phyloP scores from a whole-genome alignment of 2,888 invertebrate species.

The Diploptera punctata region DNA sequence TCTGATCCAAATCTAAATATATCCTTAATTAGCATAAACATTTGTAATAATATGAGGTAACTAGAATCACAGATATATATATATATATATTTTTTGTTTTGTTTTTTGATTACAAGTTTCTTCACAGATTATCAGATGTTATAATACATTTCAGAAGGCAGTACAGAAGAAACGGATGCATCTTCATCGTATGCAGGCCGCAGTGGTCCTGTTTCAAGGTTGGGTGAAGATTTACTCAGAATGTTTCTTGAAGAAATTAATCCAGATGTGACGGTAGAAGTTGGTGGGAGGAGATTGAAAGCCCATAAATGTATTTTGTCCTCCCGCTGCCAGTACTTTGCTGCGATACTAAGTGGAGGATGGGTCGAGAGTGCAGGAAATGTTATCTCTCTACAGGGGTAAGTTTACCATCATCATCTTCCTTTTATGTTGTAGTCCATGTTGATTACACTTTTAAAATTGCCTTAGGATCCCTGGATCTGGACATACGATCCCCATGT shows the following conservation, averaged over 20 bases:
- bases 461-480: too few relatives aligned
- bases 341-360: constrained; percentile 86
- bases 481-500: too few relatives aligned
- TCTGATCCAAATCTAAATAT: too few relatives aligned
- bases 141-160: constrained; percentile 50
- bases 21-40: too few relatives aligned
- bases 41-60: too few relatives aligned
- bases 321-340: constrained; percentile 92
- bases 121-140: too few relatives aligned
- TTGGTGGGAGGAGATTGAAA: constrained; percentile 80
- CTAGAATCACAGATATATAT: too few relatives aligned
- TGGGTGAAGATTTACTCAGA: constrained; percentile 85
- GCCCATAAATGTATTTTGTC: constrained; percentile 93
- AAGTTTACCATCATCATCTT: constrained; percentile 50
- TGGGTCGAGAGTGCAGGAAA: constrained; percentile 83
- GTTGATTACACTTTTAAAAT: too few relatives aligned
- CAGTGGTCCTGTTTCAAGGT: constrained; percentile 52
- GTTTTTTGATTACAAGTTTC: too few relatives aligned
- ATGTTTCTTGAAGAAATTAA: constrained; percentile 94
- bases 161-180: constrained; percentile 58
- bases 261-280: constrained; percentile 86
- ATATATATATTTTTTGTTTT: too few relatives aligned
- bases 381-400: constrained; percentile 85
- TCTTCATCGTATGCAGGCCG: constrained; percentile 41
- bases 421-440: too few relatives aligned